Percentiles rank a stretch among this genome's conserved stretches.
Conservation (phyloP, 1,140 invertebrate species). For the Trichogramma pretiosum region DNA sequence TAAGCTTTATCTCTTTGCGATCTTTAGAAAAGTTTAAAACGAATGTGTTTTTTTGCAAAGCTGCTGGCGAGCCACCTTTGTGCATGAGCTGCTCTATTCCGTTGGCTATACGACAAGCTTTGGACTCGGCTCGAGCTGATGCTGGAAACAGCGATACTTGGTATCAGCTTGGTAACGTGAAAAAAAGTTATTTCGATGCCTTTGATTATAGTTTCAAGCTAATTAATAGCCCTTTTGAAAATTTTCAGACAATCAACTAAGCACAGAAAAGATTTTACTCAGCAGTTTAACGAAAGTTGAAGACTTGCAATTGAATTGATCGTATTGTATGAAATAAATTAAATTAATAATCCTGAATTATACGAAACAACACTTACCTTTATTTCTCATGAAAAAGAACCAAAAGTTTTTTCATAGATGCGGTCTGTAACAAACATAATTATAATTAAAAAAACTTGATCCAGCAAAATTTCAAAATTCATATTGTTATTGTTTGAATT, state of each 20-base stretch:
- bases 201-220: background rate
- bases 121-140: constrained; percentile 56
- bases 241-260: constrained; percentile 33
- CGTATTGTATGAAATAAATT: background rate
- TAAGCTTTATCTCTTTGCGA: too few relatives aligned
- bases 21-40: too few relatives aligned
- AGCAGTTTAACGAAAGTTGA: constrained; percentile 27
- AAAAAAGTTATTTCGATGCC: background rate
- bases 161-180: constrained; percentile 29
- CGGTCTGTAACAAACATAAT: too few relatives aligned
- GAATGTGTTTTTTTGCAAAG: constrained; percentile 39
- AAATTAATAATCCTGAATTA: too few relatives aligned
- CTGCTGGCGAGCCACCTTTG: constrained; percentile 70
- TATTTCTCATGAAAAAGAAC: too few relatives aligned
- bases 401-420: too few relatives aligned
- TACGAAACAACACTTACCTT: too few relatives aligned
- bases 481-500: too few relatives aligned
- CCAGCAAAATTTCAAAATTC: too few relatives aligned
- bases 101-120: constrained; percentile 63
- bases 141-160: constrained; percentile 38
- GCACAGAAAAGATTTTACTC: constrained; percentile 35
- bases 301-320: constrained; percentile 21
- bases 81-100: constrained; percentile 57
- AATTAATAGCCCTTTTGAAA: constrained; percentile 1
- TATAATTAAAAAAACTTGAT: too few relatives aligned